Conservation (phyloP, 2,888 invertebrate genomes). For the Entomobrya proxima region DNA sequence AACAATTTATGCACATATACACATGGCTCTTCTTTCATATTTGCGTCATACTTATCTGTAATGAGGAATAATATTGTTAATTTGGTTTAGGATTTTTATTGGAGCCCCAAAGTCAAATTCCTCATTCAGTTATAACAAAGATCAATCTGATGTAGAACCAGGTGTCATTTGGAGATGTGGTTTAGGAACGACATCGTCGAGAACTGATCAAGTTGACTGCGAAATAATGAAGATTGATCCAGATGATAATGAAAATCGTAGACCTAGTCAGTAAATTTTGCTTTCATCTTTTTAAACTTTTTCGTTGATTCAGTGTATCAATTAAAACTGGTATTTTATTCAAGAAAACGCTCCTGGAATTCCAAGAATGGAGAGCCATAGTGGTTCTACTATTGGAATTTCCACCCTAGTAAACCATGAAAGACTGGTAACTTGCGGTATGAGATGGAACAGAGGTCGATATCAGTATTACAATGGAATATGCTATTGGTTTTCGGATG, state of each 20-base stretch:
- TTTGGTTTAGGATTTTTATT: conserved; percentile 59
- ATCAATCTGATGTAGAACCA: not conserved
- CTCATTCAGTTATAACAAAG: not conserved
- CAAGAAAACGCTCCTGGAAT: no score
- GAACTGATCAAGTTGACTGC: conserved; percentile 29
- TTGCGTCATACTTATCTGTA: no score
- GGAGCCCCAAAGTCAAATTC: conserved; percentile 64
- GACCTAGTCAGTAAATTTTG: no score
- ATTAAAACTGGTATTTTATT: no score
- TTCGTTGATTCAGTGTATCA: no score
- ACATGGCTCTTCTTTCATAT: no score
- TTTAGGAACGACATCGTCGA: no score
- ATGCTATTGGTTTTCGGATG: conserved; percentile 57
- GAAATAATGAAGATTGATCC: conserved; percentile 62
- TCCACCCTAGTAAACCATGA: conserved; percentile 32
- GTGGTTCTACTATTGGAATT: conserved; percentile 21
- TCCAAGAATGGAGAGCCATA: not conserved
- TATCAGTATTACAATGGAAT: conserved; percentile 57
- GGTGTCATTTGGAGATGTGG: conserved; percentile 66
- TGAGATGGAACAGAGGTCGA: conserved; percentile 46
- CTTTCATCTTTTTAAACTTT: no score
- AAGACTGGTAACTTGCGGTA: conserved; percentile 59
- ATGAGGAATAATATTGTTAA: not conserved
- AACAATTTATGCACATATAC: no score
- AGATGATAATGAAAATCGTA: not conserved